These are phyloP conservation scores for Boleophthalmus pectinirostris DNA, from an alignment of 2,113 vertebrate species.

Conservation along the genomic window DNA sequence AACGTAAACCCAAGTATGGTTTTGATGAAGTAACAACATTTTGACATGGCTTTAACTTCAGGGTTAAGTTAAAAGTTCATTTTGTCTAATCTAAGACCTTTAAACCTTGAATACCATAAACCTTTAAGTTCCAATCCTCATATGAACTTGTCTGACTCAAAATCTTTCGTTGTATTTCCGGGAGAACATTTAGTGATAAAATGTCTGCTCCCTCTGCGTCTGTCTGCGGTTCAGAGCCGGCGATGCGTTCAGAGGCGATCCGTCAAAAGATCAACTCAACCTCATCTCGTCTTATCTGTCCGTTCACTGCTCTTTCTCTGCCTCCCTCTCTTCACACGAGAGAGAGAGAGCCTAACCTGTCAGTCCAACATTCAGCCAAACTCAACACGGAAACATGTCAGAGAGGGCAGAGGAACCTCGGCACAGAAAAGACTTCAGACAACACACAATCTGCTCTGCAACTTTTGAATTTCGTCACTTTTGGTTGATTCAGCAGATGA, in stretches of 20 bases:
- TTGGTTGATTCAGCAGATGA: neutral
- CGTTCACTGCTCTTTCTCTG: constrained; percentile 1
- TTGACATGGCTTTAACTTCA: no score
- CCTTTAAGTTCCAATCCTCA: neutral
- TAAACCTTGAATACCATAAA: no score
- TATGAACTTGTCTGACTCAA: neutral
- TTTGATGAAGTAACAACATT: no score
- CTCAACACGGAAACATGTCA: neutral
- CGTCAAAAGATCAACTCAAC: constrained; percentile 1
- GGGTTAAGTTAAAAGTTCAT: no score
- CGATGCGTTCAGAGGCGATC: neutral
- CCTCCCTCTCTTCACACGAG: constrained; percentile 6
- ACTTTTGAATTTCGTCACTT: neutral
- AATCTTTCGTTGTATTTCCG: neutral
- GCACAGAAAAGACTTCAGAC: neutral
- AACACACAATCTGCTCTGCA: neutral
- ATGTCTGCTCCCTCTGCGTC: neutral
- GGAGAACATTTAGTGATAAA: neutral
- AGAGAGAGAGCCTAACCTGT: constrained; percentile 10
- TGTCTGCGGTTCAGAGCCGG: neutral
- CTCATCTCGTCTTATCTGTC: constrained; percentile 25
- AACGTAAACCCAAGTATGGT: no score
- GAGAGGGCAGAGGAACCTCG: neutral
- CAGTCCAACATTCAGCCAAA: constrained; percentile 13
- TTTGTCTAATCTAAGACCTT: no score